Percentiles rank a stretch among this genome's conserved stretches.
Conservation (phyloP, 2,113 vertebrate species). For the Saccopteryx leptura region DNA sequence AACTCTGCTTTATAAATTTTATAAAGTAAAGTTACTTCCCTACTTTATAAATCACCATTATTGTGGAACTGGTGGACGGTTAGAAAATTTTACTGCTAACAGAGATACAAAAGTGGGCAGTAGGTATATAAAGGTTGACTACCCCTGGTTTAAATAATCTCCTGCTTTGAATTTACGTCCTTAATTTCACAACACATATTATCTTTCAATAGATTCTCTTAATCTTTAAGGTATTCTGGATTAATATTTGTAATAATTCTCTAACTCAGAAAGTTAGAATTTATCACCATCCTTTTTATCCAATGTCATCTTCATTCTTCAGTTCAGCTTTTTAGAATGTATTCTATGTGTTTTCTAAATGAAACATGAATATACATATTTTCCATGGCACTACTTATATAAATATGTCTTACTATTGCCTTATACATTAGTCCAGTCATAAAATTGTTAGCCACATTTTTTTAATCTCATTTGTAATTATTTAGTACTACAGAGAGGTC, state of each 20-base stretch:
- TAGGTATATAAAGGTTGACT: no score
- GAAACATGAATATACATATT: not conserved
- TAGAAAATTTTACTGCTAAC: no score
- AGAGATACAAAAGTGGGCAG: no score
- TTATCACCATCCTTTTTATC: not conserved
- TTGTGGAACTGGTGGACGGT: no score
- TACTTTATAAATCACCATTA: no score
- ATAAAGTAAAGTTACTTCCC: no score
- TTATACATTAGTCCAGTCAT: not conserved
- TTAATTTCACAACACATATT: conserved; percentile 6
- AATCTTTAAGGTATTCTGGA: not conserved
- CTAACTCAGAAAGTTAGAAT: not conserved
- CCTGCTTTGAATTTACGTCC: not conserved
- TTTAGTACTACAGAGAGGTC: not conserved
- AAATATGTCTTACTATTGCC: not conserved
- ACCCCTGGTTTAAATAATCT: not conserved
- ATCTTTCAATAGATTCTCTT: conserved; percentile 25
- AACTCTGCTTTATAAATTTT: no score
- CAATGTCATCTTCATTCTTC: not conserved
- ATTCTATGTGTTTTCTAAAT: not conserved
- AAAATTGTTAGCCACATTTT: not conserved
- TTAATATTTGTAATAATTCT: not conserved
- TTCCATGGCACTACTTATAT: not conserved
- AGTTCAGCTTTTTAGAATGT: not conserved
- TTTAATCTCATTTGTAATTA: not conserved